These are phyloP conservation scores for Riparia riparia DNA, from an alignment of 2,113 vertebrate species.

Conservation along the genomic window DNA sequence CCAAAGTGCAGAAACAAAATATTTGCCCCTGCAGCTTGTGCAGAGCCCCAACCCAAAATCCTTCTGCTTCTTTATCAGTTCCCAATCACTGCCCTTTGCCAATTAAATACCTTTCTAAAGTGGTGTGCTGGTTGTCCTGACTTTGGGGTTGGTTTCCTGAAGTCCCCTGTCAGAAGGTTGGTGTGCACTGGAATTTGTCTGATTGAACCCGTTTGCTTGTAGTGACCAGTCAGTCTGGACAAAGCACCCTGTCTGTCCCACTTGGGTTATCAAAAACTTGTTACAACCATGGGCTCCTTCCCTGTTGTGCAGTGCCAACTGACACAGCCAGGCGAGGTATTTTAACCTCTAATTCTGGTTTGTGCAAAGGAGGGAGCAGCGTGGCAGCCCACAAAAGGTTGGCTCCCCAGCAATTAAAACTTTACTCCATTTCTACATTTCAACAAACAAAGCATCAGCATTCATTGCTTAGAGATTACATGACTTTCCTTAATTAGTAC, in stretches of 20 bases:
- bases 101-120: not conserved
- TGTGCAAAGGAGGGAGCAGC: not conserved
- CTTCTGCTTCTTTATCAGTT: not conserved
- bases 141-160: not conserved
- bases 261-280: not conserved
- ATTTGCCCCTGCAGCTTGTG: not conserved
- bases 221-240: not conserved
- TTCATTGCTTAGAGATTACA: not conserved
- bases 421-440: not conserved
- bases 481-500: not conserved
- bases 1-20: not conserved
- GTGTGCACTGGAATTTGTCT: not conserved
- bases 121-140: accelerated
- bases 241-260: not conserved
- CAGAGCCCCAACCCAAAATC: not conserved
- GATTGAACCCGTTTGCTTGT: accelerated
- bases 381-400: not conserved
- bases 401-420: not conserved
- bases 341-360: not conserved
- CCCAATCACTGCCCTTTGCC: accelerated
- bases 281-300: accelerated
- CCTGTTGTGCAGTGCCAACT: accelerated
- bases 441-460: not conserved
- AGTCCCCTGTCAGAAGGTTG: accelerated
- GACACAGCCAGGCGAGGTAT: not conserved